Conservation (phyloP, 1,140 invertebrate genomes). For the Pararge aegeria region DNA sequence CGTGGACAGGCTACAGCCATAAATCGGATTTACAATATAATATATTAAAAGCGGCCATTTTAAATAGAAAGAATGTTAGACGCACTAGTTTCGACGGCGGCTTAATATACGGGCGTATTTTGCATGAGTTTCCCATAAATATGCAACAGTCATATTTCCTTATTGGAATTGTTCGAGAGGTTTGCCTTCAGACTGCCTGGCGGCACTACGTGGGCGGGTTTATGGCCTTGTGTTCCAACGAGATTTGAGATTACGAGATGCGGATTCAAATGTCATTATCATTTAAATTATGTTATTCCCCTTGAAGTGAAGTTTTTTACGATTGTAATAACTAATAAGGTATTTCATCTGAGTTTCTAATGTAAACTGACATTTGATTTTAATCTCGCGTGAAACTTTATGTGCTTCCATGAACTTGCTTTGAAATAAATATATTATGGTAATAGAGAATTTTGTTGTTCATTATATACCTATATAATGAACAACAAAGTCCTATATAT, state of each 20-base stretch:
- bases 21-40: background rate
- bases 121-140: slow-evolving; percentile 46
- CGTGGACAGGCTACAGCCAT: background rate
- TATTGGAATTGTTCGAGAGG: slow-evolving; percentile 36
- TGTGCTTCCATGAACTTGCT: too few relatives aligned
- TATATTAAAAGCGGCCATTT: slow-evolving; percentile 5
- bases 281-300: slow-evolving; percentile 16
- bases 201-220: slow-evolving; percentile 42
- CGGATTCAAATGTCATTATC: slow-evolving; percentile 18
- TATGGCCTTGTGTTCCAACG: slow-evolving; percentile 20
- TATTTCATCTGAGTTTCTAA: too few relatives aligned
- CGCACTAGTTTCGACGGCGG: slow-evolving; percentile 20
- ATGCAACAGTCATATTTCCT: slow-evolving; percentile 37
- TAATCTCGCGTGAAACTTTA: too few relatives aligned
- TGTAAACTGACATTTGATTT: too few relatives aligned
- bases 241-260: slow-evolving; percentile 13
- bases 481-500: too few relatives aligned
- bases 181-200: slow-evolving; percentile 64
- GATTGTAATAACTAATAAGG: too few relatives aligned
- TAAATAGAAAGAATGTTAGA: background rate
- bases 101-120: slow-evolving; percentile 28
- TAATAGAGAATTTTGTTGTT: too few relatives aligned
- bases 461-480: too few relatives aligned
- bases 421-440: too few relatives aligned
- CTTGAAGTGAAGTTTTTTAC: background rate